Evolutionary conservation across 2,888 invertebrate genomes (phyloP).

Genomic region (Clunio marinus): DNA sequence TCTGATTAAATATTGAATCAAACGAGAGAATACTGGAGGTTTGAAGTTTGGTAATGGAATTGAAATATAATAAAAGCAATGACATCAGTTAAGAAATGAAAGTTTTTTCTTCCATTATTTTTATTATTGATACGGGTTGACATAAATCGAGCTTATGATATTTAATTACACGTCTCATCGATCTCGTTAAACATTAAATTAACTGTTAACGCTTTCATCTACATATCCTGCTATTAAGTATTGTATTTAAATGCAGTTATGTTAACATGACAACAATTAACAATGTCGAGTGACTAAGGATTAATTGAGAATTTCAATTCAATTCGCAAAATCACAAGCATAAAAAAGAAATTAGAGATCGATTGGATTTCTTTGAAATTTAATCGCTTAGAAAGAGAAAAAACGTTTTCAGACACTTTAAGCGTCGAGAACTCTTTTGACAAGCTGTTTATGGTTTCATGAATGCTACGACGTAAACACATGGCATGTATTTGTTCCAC

Average conservation of each 20-base stretch:
- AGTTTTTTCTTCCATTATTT: too few species aligned
- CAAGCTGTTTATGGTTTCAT: background rate
- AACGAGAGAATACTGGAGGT: background rate
- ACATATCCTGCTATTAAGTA: too few species aligned
- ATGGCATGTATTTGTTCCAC: background rate
- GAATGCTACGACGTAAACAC: background rate
- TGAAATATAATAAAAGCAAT: background rate
- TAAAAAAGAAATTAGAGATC: too few species aligned
- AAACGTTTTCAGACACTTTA: background rate
- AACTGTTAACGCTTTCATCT: background rate
- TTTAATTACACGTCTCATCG: conserved; percentile 3
- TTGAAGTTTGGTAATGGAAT: background rate
- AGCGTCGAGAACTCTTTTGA: background rate
- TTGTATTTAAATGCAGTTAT: too few species aligned
- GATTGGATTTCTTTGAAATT: conserved; percentile 1
- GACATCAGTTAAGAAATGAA: background rate
- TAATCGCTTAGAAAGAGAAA: background rate
- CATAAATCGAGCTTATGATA: background rate
- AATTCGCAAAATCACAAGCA: too few species aligned
- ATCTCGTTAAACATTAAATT: conserved; percentile 1
- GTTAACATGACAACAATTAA: background rate
- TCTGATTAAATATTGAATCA: conserved; percentile 27
- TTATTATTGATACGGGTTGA: conserved; percentile 10
- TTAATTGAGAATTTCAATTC: background rate
- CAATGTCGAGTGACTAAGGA: background rate